These are phyloP conservation scores for Anoplopoma fimbria DNA, from an alignment of 2,113 vertebrate genomes.

Conservation along the genomic window DNA sequence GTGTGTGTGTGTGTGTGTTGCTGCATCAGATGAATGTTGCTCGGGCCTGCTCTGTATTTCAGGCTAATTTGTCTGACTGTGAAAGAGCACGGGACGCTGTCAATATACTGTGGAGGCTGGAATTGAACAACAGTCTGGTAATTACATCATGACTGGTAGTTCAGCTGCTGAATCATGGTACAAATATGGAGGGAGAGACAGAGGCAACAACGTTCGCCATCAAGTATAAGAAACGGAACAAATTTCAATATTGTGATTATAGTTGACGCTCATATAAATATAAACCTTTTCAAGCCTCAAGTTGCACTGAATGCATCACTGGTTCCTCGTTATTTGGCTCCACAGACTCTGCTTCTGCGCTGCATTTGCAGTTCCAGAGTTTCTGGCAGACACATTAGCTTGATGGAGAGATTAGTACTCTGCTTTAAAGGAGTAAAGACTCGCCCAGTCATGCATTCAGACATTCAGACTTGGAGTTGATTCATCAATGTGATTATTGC, in stretches of 20 bases:
- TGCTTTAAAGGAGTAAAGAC: background rate
- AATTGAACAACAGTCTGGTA: background rate
- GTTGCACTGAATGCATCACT: background rate
- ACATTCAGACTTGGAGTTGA: background rate
- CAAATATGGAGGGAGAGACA: background rate
- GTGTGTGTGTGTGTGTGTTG: background rate
- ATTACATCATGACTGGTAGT: background rate
- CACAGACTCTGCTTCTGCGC: conserved; percentile 9
- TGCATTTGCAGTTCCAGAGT: background rate
- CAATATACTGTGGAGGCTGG: background rate
- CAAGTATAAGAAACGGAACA: background rate
- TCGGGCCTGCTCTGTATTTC: background rate
- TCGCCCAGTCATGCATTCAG: background rate
- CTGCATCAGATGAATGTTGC: conserved; percentile 16
- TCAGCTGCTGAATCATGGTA: background rate
- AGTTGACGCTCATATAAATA: background rate
- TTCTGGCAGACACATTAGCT: conserved; percentile 16
- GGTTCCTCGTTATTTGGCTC: background rate
- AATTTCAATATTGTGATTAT: conserved; percentile 4
- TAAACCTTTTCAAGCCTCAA: background rate
- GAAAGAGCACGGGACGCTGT: conserved; percentile 16
- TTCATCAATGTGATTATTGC: background rate
- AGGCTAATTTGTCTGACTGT: conserved; percentile 35
- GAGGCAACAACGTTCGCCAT: background rate
- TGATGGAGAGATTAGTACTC: background rate